Conservation (phyloP, 2,113 vertebrate species). For the Coracopsis vasa region DNA sequence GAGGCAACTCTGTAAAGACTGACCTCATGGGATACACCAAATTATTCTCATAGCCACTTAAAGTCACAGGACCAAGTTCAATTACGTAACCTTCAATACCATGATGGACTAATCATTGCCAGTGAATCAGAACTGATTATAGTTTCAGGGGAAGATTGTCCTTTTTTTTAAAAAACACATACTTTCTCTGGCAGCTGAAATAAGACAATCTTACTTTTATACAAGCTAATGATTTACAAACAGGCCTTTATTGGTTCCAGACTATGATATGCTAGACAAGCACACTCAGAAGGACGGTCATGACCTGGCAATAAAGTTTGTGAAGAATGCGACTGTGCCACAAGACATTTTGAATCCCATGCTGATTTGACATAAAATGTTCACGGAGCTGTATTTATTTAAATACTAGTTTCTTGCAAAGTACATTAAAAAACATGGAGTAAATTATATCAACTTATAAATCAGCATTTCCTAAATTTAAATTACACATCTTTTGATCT, state of each 20-base stretch:
- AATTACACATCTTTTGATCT: background rate
- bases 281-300: background rate
- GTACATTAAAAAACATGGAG: background rate
- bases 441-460: background rate
- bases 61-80: background rate
- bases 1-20: background rate
- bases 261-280: background rate
- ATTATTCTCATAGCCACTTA: background rate
- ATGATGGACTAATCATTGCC: background rate
- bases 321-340: background rate
- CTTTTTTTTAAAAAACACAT: background rate
- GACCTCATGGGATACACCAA: background rate
- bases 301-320: background rate
- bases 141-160: background rate
- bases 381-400: background rate
- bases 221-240: background rate
- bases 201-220: background rate
- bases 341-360: background rate
- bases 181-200: background rate
- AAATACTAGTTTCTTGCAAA: background rate
- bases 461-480: background rate
- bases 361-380: background rate
- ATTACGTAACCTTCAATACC: background rate
- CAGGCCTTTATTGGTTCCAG: background rate
- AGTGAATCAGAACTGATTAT: background rate